Evolutionary conservation across 2,888 invertebrate genomes (phyloP), one percentile per base, ranked within the genome.

Genomic region (Thelaira solivaga): DNA sequence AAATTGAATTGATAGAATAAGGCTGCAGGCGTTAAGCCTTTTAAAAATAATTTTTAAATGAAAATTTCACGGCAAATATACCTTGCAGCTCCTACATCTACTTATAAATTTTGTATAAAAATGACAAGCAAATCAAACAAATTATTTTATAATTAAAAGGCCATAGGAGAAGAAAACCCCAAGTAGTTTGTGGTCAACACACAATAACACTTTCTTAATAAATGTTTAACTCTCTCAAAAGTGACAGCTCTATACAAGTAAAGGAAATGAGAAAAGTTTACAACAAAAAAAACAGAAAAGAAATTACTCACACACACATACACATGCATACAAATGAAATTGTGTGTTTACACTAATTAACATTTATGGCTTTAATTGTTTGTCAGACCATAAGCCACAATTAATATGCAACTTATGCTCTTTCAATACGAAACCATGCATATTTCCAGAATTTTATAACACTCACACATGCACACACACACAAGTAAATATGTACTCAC

Each of bases 361-460:
- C 68, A 67, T 61, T 24, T 51, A 68, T 57, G 62, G 13, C 13
- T 29, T 20, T 51, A 72, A 72, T 53, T 73, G 67, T 73, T 62
- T 77, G 67, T 41, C 53, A 51, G 47, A 62, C 77, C 62, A 73
- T 67, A 73, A 77, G 73, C 67, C 73, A 73, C 59, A 73, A 64
- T 68, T 68, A 68, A 74, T 74, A 71, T 71, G 49, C 53, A 69
- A 49, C 26, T 55, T 53, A 36, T 39, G 29, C 45, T 39, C 67
- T 31, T 53, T 29, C 31, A 49, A 29, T 45, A 41, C 24, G 11
- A 11, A 64, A 47, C 8, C 29, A 36, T 13, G 4, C n/a, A 57
- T 34, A 45, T 62, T 11, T 43, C 51, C 16, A 16, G 11, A 13
- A 36, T 4, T 3, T 22, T 13, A 24, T 18, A 20, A 3, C 4